Evolutionary conservation across 2,888 invertebrate species (phyloP), one percentile per base, ranked within the genome.

Genomic region (Ochropleura leucogaster): DNA sequence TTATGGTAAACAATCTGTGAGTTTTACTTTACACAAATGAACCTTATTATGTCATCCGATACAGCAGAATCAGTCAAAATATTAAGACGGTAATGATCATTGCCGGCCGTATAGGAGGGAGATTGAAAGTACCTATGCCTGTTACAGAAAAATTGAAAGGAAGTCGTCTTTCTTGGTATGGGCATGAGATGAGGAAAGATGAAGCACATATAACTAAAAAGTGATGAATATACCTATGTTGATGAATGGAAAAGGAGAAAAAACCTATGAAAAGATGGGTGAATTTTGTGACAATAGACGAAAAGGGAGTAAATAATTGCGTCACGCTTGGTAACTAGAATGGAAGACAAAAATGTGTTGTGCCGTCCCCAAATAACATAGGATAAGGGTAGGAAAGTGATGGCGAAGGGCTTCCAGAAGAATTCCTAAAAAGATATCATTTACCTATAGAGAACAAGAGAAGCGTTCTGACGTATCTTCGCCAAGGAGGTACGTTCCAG

Each of bases 1-100:
- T 90, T 91, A 91, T 94, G 90, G 89, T 89, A 87, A 92, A 87
- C 80, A 85, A 85, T 74, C 20, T 63, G 40, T 67, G 72, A 66
- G 55, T 72, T 71, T 71, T 71, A 47, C 16, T 62, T 47, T 30
- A 49, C 4, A 20, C 4, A 51, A 3, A n/a, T 47, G 0, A 30
- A 46, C 64, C 47, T 30, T 16, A 30, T 64, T 64, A 14, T 47
- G 10, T n/a, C 4, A n/a, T n/a, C 30, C 14, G 57, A 57, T 57
- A 30, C 4, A 14, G 14, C 16, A 55, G 55, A 55, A 55, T 0
- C 12, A 12, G 5, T 20, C 53, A 20, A 20, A 55, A 20, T 20
- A 20, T 3, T 30, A 55, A 30, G 30, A 14, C 14, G 30, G 3
- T 57, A 57, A 57, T 30, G 57, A 30, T 2, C 30, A 30, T 30